These are phyloP conservation scores for Typhlomys cinereus DNA, from an alignment of 2,113 vertebrate species.

Conservation along the genomic window DNA sequence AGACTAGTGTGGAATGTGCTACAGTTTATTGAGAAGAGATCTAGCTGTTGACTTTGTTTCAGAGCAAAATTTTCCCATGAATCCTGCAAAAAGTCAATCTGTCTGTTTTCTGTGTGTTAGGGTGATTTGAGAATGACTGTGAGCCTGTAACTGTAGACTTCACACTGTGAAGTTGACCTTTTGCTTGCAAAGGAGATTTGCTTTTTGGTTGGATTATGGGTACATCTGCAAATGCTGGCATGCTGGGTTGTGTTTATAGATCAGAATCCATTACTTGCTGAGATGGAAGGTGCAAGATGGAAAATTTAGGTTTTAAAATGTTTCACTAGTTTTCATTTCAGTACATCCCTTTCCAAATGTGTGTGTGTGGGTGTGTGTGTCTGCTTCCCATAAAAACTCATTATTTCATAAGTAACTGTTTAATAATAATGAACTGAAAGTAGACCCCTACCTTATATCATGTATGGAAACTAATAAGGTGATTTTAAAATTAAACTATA, in stretches of 20 bases:
- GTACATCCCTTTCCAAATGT: slow-evolving; percentile 8
- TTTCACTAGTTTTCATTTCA: slow-evolving; percentile 53
- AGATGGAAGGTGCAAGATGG: slow-evolving; percentile 44
- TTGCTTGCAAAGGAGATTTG: slow-evolving; percentile 73
- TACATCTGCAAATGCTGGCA: slow-evolving; percentile 63
- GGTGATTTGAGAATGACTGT: slow-evolving; percentile 59
- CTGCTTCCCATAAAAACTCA: slow-evolving; percentile 51
- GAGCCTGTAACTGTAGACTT: slow-evolving; percentile 59
- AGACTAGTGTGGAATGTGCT: slow-evolving; percentile 50
- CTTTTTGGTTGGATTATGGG: slow-evolving; percentile 66
- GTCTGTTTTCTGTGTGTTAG: slow-evolving; percentile 56
- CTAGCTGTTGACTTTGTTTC: slow-evolving; percentile 65
- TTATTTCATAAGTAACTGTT: not conserved
- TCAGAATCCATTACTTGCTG: slow-evolving; percentile 67
- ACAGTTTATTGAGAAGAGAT: slow-evolving; percentile 49
- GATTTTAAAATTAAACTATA: slow-evolving; percentile 48
- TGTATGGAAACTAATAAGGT: slow-evolving; percentile 9
- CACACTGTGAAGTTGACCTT: slow-evolving; percentile 75
- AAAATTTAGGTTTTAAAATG: slow-evolving; percentile 54
- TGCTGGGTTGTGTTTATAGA: slow-evolving; percentile 70
- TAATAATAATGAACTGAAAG: slow-evolving; percentile 46
- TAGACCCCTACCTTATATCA: not conserved
- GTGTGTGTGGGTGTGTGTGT: not conserved
- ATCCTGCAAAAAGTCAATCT: slow-evolving; percentile 67
- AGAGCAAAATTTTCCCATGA: slow-evolving; percentile 54